Conservation (phyloP, 2,113 vertebrate genomes). For the Ptilonorhynchus violaceus region DNA sequence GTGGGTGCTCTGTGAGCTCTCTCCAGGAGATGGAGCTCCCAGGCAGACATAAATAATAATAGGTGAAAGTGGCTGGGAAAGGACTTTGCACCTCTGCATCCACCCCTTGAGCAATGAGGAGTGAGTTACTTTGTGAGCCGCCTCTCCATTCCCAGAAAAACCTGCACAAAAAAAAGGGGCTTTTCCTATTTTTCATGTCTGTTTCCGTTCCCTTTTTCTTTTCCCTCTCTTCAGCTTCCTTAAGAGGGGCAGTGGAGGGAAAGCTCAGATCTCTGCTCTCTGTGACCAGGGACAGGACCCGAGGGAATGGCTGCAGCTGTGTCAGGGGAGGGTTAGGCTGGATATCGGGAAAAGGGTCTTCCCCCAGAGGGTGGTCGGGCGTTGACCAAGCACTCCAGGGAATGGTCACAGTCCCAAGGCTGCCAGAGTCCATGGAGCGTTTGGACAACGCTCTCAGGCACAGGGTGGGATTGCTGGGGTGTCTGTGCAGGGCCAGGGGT, state of each 20-base stretch:
- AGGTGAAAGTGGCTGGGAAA: not conserved
- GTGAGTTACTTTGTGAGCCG: not conserved
- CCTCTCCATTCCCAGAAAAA: not conserved
- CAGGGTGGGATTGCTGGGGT: not conserved
- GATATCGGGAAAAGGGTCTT: not conserved
- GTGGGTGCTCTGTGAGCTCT: not conserved
- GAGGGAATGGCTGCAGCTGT: fast-evolving
- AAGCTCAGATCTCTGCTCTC: not conserved
- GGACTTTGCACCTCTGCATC: not conserved
- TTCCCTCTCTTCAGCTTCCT: not conserved
- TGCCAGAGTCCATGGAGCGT: not conserved
- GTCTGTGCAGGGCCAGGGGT: not conserved
- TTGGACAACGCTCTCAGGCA: fast-evolving
- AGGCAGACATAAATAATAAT: not conserved
- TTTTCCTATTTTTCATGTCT: not conserved
- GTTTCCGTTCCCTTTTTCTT: not conserved
- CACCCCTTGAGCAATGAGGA: no score
- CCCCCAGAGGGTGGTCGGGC: not conserved
- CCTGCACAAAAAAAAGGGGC: fast-evolving
- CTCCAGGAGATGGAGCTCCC: not conserved
- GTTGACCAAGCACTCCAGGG: not conserved
- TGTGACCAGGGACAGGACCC: not conserved
- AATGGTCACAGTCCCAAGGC: not conserved
- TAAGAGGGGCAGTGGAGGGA: not conserved
- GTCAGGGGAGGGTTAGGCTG: fast-evolving